Evolutionary conservation across 2,888 invertebrate genomes (phyloP).

Genomic region (Perizoma flavofasciatum): DNA sequence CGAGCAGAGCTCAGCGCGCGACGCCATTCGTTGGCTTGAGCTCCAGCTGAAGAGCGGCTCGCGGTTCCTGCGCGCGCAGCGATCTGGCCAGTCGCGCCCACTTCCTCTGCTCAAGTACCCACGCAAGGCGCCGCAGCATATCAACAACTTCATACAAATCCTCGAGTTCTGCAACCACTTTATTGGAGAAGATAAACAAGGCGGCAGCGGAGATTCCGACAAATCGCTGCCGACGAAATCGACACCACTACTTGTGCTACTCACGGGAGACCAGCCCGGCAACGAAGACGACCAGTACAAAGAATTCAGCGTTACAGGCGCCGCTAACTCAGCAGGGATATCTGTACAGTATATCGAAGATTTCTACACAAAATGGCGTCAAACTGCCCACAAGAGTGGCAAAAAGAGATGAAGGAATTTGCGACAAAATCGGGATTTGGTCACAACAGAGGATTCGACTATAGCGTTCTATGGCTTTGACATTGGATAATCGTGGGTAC

Average conservation of each 20-base stretch:
- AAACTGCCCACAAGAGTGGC: slow-evolving; percentile 80
- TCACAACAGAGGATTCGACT: slow-evolving; percentile 46
- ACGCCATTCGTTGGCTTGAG: slow-evolving; percentile 97
- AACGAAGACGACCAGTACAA: slow-evolving; percentile 80
- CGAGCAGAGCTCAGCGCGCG: slow-evolving; percentile 91
- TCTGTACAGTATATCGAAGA: slow-evolving; percentile 91
- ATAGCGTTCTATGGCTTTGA: slow-evolving; percentile 33
- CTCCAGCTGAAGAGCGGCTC: slow-evolving; percentile 93
- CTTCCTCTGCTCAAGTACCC: slow-evolving; percentile 83
- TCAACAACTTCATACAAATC: slow-evolving; percentile 91
- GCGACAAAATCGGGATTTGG: slow-evolving; percentile 54
- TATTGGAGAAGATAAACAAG: slow-evolving; percentile 71
- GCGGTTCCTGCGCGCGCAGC: slow-evolving; percentile 93
- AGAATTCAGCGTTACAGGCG: slow-evolving; percentile 89
- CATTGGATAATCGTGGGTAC: slow-evolving; percentile 28
- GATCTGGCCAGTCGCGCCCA: slow-evolving; percentile 90
- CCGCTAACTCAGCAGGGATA: slow-evolving; percentile 92
- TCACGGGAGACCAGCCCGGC: slow-evolving; percentile 85
- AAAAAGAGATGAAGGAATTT: slow-evolving; percentile 74
- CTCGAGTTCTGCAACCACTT: slow-evolving; percentile 93
- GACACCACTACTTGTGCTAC: slow-evolving; percentile 88
- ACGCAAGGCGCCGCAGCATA: slow-evolving; percentile 68
- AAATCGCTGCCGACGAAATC: slow-evolving; percentile 60
- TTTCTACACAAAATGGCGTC: slow-evolving; percentile 94
- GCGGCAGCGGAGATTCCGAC: slow-evolving; percentile 69